phyloP scores from a whole-genome alignment of 2,797 vertebrate genomes.

The Myotis pilosus region DNA sequence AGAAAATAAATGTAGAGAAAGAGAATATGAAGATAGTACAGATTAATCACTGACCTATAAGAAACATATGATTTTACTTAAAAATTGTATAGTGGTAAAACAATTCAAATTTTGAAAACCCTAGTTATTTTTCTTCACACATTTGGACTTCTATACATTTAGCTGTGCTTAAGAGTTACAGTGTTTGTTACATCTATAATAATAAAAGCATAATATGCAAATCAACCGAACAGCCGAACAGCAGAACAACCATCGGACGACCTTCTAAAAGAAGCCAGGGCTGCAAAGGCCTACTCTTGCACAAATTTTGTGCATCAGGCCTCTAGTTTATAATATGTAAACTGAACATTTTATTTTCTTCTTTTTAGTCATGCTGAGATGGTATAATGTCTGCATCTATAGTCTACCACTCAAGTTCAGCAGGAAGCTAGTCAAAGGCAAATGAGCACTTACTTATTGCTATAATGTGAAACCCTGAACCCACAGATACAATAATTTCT shows the following conservation, averaged over 20 bases:
- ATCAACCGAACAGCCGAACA: no score
- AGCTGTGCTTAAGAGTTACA: neutral
- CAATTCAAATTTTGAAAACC: neutral
- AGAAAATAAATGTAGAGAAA: neutral
- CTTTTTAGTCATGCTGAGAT: neutral
- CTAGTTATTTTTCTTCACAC: neutral
- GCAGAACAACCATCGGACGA: no score
- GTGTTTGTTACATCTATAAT: neutral
- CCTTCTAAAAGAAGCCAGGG: no score
- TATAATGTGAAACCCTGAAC: neutral
- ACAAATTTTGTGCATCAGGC: no score
- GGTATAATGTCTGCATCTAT: neutral
- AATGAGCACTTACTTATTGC: neutral
- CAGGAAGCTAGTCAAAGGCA: neutral
- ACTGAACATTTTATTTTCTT: conserved; percentile 12
- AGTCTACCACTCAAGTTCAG: neutral
- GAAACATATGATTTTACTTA: neutral
- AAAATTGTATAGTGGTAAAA: neutral
- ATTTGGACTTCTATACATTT: neutral
- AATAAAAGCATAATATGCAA: neutral
- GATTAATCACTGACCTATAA: neutral
- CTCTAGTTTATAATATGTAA: neutral
- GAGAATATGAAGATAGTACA: neutral
- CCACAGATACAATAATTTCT: neutral
- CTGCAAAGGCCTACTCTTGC: no score